These are phyloP conservation scores for Uropetala carovei DNA, from an alignment of 2,888 invertebrate genomes.

Conservation along the genomic window DNA sequence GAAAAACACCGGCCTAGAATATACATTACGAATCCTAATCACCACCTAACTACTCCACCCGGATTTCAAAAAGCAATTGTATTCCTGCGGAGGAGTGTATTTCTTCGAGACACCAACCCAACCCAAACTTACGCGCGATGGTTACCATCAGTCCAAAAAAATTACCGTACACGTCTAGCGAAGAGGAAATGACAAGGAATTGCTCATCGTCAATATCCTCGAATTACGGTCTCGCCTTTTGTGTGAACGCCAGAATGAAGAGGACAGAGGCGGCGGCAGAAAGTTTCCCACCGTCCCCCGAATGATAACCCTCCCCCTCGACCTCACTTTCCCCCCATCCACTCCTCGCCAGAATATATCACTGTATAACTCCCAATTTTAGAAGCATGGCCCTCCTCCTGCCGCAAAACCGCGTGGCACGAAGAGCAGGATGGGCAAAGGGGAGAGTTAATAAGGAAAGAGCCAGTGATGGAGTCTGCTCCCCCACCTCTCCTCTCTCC, in stretches of 20 bases:
- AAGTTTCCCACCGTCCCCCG: constrained; percentile 1
- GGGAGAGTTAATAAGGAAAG: constrained; percentile 62
- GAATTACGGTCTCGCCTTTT: not conserved
- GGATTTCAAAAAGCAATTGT: too few relatives aligned
- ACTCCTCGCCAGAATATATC: constrained; percentile 9
- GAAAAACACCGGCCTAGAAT: too few relatives aligned
- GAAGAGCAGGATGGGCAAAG: constrained; percentile 42
- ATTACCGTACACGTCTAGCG: not conserved
- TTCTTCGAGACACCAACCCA: too few relatives aligned
- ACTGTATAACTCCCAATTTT: constrained; percentile 49
- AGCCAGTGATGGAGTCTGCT: not conserved
- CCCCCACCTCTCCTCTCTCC: not conserved
- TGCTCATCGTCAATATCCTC: constrained; percentile 9
- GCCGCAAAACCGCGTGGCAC: constrained; percentile 57
- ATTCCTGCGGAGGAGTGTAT: too few relatives aligned
- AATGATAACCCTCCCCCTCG: not conserved
- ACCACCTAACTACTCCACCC: too few relatives aligned
- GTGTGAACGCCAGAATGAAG: not conserved
- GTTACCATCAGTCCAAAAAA: too few relatives aligned
- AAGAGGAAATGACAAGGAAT: not conserved
- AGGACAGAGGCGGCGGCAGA: not conserved
- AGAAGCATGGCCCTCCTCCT: constrained; percentile 26
- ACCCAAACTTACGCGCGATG: too few relatives aligned
- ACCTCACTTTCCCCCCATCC: too few relatives aligned
- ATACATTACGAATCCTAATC: too few relatives aligned